Evolutionary conservation across 2,888 invertebrate species (phyloP).

Genomic region (Neoscelio sp.): DNA sequence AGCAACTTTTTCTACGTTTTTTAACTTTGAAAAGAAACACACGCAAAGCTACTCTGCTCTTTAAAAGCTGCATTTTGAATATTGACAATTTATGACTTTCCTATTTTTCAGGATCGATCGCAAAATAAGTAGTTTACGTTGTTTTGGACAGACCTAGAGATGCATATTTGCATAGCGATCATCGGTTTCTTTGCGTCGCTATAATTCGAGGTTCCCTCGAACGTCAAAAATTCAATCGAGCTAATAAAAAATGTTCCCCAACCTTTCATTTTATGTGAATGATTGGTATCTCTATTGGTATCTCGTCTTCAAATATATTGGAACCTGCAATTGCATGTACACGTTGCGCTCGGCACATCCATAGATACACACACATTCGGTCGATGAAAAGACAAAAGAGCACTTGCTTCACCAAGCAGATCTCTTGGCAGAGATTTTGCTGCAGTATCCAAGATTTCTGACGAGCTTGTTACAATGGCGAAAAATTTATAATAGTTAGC

Average conservation of each 20-base stretch:
- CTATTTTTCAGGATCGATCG: too few species aligned
- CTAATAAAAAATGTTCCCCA: constrained; percentile 60
- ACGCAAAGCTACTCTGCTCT: too few species aligned
- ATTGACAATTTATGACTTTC: too few species aligned
- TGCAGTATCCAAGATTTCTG: constrained; percentile 64
- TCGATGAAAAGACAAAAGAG: constrained; percentile 69
- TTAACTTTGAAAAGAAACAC: too few species aligned
- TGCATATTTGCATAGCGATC: constrained; percentile 18
- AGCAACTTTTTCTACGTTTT: too few species aligned
- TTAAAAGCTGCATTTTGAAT: too few species aligned
- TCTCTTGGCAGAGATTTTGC: constrained; percentile 68
- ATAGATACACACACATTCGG: constrained; percentile 29
- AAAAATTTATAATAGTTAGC: constrained; percentile 52
- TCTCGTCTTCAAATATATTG: constrained; percentile 40
- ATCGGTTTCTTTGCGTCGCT: constrained; percentile 41
- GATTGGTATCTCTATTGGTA: constrained; percentile 61
- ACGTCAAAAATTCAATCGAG: constrained; percentile 55
- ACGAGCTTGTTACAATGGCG: constrained; percentile 55
- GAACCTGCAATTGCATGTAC: constrained; percentile 11
- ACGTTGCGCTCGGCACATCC: too few species aligned
- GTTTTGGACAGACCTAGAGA: constrained; percentile 1
- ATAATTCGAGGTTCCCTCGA: constrained; percentile 53
- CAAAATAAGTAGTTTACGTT: constrained; percentile 6
- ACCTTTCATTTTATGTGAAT: constrained; percentile 54
- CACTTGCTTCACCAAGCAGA: constrained; percentile 63